phyloP scores from a whole-genome alignment of 2,888 invertebrate species.

The Celastrina argiolus region DNA sequence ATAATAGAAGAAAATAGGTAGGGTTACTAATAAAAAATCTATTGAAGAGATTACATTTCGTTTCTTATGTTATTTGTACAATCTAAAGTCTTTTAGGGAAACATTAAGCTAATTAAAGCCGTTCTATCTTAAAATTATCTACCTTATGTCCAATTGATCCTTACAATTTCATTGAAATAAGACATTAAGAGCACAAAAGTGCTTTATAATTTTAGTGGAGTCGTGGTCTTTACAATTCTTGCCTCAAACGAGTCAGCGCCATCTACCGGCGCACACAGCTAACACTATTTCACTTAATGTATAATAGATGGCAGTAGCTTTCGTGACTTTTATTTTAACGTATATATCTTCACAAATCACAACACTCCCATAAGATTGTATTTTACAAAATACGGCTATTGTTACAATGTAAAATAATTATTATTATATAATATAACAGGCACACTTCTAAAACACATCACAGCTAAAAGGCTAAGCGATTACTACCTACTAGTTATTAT shows the following conservation, averaged over 20 bases:
- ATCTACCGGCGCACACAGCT: constrained; percentile 26
- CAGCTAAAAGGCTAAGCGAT: constrained; percentile 55
- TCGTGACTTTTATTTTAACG: constrained; percentile 17
- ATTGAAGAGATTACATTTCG: constrained; percentile 35
- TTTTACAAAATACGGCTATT: background rate
- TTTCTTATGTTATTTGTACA: constrained; percentile 54
- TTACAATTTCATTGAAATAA: constrained; percentile 23
- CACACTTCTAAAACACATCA: constrained; percentile 62
- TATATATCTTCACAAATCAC: constrained; percentile 33
- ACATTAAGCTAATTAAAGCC: constrained; percentile 75
- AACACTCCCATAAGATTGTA: constrained; percentile 36
- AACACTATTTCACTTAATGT: constrained; percentile 23
- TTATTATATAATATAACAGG: constrained; percentile 46
- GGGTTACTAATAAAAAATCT: constrained; percentile 27
- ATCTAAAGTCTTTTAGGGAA: constrained; percentile 70
- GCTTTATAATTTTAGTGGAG: constrained; percentile 21
- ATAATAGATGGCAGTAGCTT: constrained; percentile 30
- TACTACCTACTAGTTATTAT: constrained; percentile 28
- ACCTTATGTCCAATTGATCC: constrained; percentile 37
- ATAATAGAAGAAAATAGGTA: constrained; percentile 31
- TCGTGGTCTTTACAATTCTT: constrained; percentile 9
- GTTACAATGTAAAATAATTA: constrained; percentile 8
- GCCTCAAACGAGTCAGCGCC: constrained; percentile 26
- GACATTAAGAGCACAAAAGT: constrained; percentile 24
- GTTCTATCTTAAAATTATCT: constrained; percentile 60